Evolutionary conservation across 2,888 invertebrate species (phyloP).

Genomic region (Prenolepis imparis): DNA sequence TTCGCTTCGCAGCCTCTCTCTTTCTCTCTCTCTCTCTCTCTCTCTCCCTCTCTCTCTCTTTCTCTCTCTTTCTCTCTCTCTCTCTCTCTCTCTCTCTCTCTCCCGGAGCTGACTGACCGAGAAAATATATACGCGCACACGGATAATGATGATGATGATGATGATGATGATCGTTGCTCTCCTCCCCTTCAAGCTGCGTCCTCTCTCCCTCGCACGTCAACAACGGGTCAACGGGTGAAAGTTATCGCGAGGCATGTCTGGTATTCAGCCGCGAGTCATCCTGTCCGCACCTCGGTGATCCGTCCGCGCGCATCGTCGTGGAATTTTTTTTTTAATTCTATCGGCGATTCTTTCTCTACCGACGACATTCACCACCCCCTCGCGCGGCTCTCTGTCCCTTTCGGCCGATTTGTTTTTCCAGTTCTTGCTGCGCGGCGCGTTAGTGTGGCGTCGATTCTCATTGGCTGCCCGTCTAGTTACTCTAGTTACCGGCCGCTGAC

Average conservation of each 20-base stretch:
- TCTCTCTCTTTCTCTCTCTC: not conserved
- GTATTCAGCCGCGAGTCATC: not conserved
- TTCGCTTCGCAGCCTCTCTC: too few species aligned
- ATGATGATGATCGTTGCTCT: not conserved
- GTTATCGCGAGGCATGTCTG: constrained; percentile 44
- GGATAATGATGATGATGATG: not conserved
- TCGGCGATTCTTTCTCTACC: constrained; percentile 13
- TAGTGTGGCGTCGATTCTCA: not conserved
- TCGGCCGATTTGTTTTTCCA: constrained; percentile 21
- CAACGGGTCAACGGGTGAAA: constrained; percentile 53
- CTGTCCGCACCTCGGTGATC: constrained; percentile 19
- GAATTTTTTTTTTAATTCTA: constrained; percentile 1
- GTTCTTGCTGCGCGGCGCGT: constrained; percentile 12
- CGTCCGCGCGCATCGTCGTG: constrained; percentile 12
- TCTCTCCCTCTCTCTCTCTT: not conserved
- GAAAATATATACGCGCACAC: not conserved
- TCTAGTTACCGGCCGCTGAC: not conserved
- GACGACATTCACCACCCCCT: constrained; percentile 16
- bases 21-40: not conserved
- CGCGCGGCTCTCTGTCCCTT: not conserved
- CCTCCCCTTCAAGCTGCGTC: constrained; percentile 25
- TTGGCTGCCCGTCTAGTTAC: constrained; percentile 9
- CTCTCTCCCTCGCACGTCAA: not conserved
- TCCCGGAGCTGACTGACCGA: not conserved
- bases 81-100: not conserved